Evolutionary conservation across 2,113 vertebrate genomes (phyloP).

Genomic region (Lophura nycthemera): DNA sequence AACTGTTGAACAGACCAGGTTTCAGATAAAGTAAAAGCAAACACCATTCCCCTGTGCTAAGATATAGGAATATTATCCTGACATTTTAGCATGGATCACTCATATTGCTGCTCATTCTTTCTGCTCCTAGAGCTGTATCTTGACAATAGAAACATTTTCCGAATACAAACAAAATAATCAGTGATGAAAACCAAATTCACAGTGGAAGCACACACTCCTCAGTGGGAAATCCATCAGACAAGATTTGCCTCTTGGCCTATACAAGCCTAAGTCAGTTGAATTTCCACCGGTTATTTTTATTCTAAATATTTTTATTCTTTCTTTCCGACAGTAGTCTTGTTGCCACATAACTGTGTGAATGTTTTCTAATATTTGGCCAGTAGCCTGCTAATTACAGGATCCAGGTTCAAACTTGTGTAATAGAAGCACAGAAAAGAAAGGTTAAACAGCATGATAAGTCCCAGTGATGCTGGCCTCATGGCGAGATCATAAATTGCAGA

Average conservation of each 20-base stretch:
- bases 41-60: slow-evolving; percentile 3
- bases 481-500: background rate
- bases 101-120: background rate
- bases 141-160: slow-evolving; percentile 57
- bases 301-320: background rate
- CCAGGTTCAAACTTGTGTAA: background rate
- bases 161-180: slow-evolving; percentile 62
- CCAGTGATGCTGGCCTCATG: background rate
- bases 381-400: background rate
- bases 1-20: background rate
- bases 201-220: background rate
- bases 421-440: background rate
- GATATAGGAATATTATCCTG: slow-evolving; percentile 57
- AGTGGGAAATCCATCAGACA: background rate
- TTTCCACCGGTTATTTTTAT: background rate
- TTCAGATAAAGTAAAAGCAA: slow-evolving; percentile 54
- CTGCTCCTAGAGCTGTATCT: background rate
- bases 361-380: background rate
- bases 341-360: background rate
- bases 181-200: slow-evolving; percentile 26
- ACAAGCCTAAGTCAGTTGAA: background rate
- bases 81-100: slow-evolving; percentile 53
- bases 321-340: background rate
- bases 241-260: background rate
- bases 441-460: background rate